Evolutionary conservation across 64 coral and sea anemone genomes (phyloP), one percentile per base, ranked within the genome.

Genomic region (Acropora tenuis): DNA sequence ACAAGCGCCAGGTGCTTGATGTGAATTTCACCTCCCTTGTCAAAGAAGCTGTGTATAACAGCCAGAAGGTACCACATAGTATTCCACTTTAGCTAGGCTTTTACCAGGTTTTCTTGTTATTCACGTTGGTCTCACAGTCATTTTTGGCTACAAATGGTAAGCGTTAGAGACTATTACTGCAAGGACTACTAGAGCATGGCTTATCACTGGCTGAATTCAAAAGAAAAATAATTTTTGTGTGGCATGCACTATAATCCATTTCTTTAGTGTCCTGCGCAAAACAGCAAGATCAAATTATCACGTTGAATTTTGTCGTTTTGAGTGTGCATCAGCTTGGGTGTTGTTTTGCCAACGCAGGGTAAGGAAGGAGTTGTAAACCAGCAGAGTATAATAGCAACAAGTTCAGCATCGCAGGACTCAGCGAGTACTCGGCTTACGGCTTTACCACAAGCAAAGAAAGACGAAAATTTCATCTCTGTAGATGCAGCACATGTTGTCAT

Each of bases 41-140:
- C 58, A 97, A 97, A 65, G 95, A 97, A 60, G 95, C 88, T 55
- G 95, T 77, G 9, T 96, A 90, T 82, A 86, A 96, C 68, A 7
- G 73, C 19, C 91, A 93, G 20, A 90, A 93, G 81, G 91, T 96
- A 87, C 68, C n/a, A n/a, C 68, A 55, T 55, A 7, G 52, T 7
- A 55, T 10, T 5, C 52, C 52, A 4, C 52, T 7, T 55, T 55
- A 55, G 52, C 10, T 55, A 55, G 52, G 52, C 52, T 55, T 55
- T 55, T 7, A 55, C 52, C 52, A 55, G 5, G 52, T 55, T 7
- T 0, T 10, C 52, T 55, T 7, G 52, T 55, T 4, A 55, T 55
- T 55, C 52, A 55, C 52, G 5, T 30, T 30, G 30, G 30, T 30
- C 30, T 30, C 30, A 30, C 52, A 0, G 52, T 55, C 52, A 30